Evolutionary conservation across 2,113 vertebrate genomes (phyloP).

Genomic region (Nothobranchius kuhntae): DNA sequence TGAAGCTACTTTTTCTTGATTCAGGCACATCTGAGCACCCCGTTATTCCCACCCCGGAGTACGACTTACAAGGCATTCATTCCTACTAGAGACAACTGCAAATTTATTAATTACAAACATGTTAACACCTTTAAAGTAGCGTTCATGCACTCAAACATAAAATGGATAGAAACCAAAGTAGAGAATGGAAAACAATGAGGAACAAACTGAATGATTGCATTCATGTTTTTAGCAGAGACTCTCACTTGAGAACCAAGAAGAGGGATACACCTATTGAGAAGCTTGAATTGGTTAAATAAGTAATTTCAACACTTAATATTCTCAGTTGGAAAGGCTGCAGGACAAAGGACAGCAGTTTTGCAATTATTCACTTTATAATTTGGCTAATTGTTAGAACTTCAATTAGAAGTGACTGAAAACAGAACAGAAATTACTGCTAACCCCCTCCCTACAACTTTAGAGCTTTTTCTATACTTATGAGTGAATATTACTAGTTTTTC

Average conservation of each 20-base stretch:
- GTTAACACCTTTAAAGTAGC: too few relatives aligned
- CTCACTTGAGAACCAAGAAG: constrained; percentile 29
- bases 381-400: constrained; percentile 75
- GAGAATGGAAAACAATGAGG: constrained; percentile 7
- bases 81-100: too few relatives aligned
- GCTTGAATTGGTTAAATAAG: constrained; percentile 38
- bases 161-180: neutral
- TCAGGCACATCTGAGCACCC: too few relatives aligned
- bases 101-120: too few relatives aligned
- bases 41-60: too few relatives aligned
- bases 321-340: constrained; percentile 76
- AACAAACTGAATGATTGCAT: constrained; percentile 26
- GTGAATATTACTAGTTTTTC: too few relatives aligned
- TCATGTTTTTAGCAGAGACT: constrained; percentile 33
- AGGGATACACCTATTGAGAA: constrained; percentile 42
- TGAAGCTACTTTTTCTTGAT: too few relatives aligned
- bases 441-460: too few relatives aligned
- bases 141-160: too few relatives aligned
- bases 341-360: constrained; percentile 71
- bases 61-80: too few relatives aligned
- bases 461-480: too few relatives aligned
- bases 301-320: constrained; percentile 64
- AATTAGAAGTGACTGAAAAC: constrained; percentile 55
- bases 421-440: too few relatives aligned
- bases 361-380: constrained; percentile 59